phyloP scores from a whole-genome alignment of 2,113 vertebrate genomes.

The Hemibagrus wyckioides region DNA sequence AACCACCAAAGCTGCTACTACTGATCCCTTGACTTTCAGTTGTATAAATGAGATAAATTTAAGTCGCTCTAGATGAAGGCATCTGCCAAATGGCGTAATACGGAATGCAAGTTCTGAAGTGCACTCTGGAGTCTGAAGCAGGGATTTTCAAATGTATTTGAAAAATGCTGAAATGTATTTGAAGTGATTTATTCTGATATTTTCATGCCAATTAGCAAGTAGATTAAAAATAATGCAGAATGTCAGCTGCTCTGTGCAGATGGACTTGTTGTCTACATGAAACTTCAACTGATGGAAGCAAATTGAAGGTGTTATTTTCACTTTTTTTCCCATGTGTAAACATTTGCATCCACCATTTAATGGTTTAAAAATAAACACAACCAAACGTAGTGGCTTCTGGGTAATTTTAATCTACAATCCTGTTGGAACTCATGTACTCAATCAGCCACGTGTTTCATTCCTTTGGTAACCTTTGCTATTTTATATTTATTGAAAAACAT shows the following conservation, averaged over 20 bases:
- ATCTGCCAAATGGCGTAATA: too few species aligned
- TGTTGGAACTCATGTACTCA: not conserved
- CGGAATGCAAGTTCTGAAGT: not conserved
- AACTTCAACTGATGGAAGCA: too few species aligned
- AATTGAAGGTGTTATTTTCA: not conserved
- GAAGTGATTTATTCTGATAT: not conserved
- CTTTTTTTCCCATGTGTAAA: not conserved
- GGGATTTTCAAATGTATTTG: too few species aligned
- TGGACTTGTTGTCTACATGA: not conserved
- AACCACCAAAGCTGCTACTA: too few species aligned
- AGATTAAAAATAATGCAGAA: slow-evolving; percentile 1
- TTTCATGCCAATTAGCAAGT: not conserved
- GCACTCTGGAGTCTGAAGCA: not conserved
- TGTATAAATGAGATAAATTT: too few species aligned
- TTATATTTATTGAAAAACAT: not conserved
- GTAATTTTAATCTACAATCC: not conserved
- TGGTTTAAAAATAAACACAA: not conserved
- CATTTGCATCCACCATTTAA: slow-evolving; percentile 1
- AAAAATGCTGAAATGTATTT: not conserved
- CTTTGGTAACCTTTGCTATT: not conserved
- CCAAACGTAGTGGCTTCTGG: not conserved
- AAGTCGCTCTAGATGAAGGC: too few species aligned
- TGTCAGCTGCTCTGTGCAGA: not conserved
- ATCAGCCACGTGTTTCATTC: not conserved
- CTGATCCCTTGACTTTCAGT: too few species aligned